Evolutionary conservation across 1,140 invertebrate genomes (phyloP).

Genomic region (Cylas formicarius): DNA sequence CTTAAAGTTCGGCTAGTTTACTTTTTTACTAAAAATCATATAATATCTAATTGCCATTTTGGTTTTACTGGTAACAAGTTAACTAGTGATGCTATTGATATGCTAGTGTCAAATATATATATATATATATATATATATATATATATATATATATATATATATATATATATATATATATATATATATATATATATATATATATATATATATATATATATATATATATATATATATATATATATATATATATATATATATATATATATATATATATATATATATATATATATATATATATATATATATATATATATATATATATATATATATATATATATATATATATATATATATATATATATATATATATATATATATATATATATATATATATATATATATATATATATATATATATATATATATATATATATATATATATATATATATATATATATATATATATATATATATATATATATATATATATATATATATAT

Average conservation of each 20-base stretch:
- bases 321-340: constrained; percentile 7
- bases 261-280: not conserved
- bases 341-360: constrained; percentile 7
- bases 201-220: constrained; percentile 7
- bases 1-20: too few species aligned
- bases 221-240: constrained; percentile 1
- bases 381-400: constrained; percentile 7
- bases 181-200: constrained; percentile 7
- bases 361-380: constrained; percentile 7
- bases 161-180: not conserved
- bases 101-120: constrained; percentile 6
- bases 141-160: constrained; percentile 1
- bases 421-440: constrained; percentile 2
- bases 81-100: too few species aligned
- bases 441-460: too few species aligned
- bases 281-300: constrained; percentile 4
- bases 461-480: too few species aligned
- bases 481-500: too few species aligned
- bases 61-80: too few species aligned
- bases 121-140: constrained; percentile 7
- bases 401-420: constrained; percentile 5
- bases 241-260: constrained; percentile 4
- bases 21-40: too few species aligned
- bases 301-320: constrained; percentile 5
- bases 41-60: too few species aligned